Evolutionary conservation across 2,888 invertebrate genomes (phyloP), one percentile per base, ranked within the genome.

Genomic region (Hydraecia micacea): DNA sequence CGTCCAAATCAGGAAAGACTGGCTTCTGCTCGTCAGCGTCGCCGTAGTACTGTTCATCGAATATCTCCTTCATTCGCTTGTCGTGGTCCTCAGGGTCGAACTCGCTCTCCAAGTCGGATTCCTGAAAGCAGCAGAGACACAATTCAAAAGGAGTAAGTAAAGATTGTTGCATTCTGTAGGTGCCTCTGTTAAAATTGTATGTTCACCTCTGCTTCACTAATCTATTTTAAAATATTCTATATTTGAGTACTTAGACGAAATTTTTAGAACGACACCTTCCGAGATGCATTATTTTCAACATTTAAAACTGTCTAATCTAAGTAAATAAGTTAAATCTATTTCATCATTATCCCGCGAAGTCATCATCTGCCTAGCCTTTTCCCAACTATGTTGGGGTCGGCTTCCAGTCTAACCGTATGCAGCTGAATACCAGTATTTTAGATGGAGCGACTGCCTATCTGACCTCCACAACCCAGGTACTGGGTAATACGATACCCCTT

Each of bases 1-100:
- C 97, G 88, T 98, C 98, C 52, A 99, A 97, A 83, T 98, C 98
- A 0, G 98, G 98, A 96, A 99, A 99, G 86, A 98, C 98, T 0
- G 99, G 99, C 92, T 99, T 99, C 84, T 98, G 97, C 0, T 97
- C 97, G 39, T 97, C 98, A 15, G 97, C 97, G 0, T 97, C 97
- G 13, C 98, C 97, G 94, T 99, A 99, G 96, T 98, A 99, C 75
- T 99, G 97, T 68, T 99, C 98, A 94, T 98, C 98, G 94, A 99
- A 99, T 68, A 99, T 95, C 91, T 98, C 97, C 88, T 97, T 97
- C 99, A 99, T 99, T 90, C 98, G 97, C 82, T 97, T 97, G 94
- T 99, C 99, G 94, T 99, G 98, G 81, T 98, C 98, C 15, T 97
- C 98, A 0, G 99, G 99, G 96, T 99, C 99, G 94, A 99, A 99